Base-by-base conservation (phyloP, 1,140 invertebrate species). In the Palaemon carinicauda region DNA sequence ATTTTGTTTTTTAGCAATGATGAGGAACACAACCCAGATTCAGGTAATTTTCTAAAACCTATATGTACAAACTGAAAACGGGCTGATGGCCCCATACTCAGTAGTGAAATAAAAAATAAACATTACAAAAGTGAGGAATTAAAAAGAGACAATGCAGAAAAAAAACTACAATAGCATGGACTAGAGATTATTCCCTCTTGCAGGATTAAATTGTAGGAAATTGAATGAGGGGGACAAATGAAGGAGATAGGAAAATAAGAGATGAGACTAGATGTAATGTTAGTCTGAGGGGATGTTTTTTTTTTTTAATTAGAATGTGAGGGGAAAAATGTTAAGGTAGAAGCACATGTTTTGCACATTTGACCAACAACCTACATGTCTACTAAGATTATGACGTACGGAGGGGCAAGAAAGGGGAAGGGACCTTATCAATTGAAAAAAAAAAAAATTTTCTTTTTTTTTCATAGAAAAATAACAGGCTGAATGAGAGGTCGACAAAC, bases 11-110 rank as follows among this genome's bases (percentile, higher is more conserved):
- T 21, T 75, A 50, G 73, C 51, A 21, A 75, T 19, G 73, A 51
- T 21, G 19, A 21, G 51, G 73, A 33, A 50, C 41, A 50, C 73
- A 75, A 75, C 41, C 73, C 24, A 75, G 50, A 75, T 21, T 75
- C 73, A 75, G 73, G 73, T 50, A 41, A 9, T 41, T 12, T 41
- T 5, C 12, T 41, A 41, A 41, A 41, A 41, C 56, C 54, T 60
- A 80, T 80, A 80, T 80, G 15, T 65, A 80, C 78, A 80, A 12
- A 29, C 19, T 80, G 78, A 78, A 80, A 53, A 41, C 60, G 31
- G 24, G 24, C 53, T 24, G 53, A 21, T 33, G 54, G 24, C 53
- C 19, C 1, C 53, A 29, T 41, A 65, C 10, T 7, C 19, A 65
- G 78, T 53, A 1, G 29, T 73, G 33, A 29, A 73, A 73, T 24